phyloP scores from a whole-genome alignment of 1,140 invertebrate species.

The Melitaea cinxia region DNA sequence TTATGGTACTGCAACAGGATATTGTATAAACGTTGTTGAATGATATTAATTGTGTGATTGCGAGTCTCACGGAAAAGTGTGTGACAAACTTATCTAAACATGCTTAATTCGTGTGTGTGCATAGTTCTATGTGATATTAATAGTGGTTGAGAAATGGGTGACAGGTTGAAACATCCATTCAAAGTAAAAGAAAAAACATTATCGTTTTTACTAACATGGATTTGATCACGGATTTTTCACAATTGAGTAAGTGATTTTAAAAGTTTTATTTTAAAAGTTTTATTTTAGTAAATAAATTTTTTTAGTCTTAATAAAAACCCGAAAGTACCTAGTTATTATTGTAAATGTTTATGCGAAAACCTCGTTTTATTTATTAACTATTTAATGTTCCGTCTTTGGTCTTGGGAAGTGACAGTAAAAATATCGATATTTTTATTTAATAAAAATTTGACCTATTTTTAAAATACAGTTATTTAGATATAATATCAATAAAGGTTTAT shows the following conservation, averaged over 20 bases:
- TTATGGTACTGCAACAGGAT: background rate
- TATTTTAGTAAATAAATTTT: background rate
- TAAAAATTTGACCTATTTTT: slow-evolving; percentile 2
- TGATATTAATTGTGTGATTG: slow-evolving; percentile 10
- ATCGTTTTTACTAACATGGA: slow-evolving; percentile 60
- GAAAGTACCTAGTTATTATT: too few species aligned
- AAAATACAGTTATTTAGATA: background rate
- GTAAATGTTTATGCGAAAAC: too few species aligned
- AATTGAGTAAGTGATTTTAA: slow-evolving; percentile 61
- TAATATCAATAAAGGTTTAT: background rate
- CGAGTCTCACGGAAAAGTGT: slow-evolving; percentile 19
- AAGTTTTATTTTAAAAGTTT: background rate
- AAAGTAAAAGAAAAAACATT: slow-evolving; percentile 68
- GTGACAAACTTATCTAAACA: slow-evolving; percentile 12
- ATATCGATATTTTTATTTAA: background rate
- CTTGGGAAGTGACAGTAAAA: background rate
- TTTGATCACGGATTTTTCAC: slow-evolving; percentile 66
- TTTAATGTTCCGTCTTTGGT: background rate
- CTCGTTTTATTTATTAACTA: too few species aligned
- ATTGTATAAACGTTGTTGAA: slow-evolving; percentile 7
- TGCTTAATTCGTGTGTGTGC: slow-evolving; percentile 33
- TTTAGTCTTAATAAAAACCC: too few species aligned
- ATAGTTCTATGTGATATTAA: slow-evolving; percentile 32
- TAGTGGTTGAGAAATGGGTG: slow-evolving; percentile 70
- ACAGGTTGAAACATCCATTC: slow-evolving; percentile 67